Percentiles rank a stretch among this genome's conserved stretches.
Conservation (phyloP, 2,888 invertebrate species). For the Limnephilus lunatus region DNA sequence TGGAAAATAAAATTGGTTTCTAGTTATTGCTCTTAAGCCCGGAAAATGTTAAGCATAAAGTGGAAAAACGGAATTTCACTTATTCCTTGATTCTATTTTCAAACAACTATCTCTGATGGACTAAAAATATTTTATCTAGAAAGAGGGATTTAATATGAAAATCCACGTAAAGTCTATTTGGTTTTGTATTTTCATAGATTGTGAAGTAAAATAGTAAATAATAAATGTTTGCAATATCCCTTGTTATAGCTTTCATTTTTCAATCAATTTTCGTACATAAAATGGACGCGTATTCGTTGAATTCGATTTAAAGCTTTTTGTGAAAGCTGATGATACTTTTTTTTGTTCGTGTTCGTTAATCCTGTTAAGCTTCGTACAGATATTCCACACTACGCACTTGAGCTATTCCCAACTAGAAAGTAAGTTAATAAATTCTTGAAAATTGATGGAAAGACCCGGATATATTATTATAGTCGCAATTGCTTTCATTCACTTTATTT, state of each 20-base stretch:
- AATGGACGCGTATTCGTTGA: background rate
- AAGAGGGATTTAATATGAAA: background rate
- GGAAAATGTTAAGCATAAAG: background rate
- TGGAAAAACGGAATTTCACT: background rate
- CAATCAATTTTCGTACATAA: background rate
- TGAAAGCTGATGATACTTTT: background rate
- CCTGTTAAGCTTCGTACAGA: too few species aligned
- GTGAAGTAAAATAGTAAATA: background rate
- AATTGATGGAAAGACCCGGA: too few species aligned
- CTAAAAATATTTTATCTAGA: background rate
- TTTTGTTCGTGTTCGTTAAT: background rate
- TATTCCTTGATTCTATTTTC: background rate
- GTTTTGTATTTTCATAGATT: background rate
- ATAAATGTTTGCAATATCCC: background rate
- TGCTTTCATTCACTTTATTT: too few species aligned
- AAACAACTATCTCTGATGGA: background rate
- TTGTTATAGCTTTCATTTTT: background rate
- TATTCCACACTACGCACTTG: too few species aligned
- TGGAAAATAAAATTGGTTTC: slow-evolving; percentile 23
- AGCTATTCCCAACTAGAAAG: too few species aligned
- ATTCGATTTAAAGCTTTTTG: background rate
- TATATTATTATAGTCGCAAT: too few species aligned
- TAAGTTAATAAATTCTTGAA: too few species aligned
- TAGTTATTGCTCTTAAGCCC: background rate
- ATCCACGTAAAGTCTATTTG: background rate